Conservation (phyloP, 2,113 vertebrate species). For the Glareola pratincola region DNA sequence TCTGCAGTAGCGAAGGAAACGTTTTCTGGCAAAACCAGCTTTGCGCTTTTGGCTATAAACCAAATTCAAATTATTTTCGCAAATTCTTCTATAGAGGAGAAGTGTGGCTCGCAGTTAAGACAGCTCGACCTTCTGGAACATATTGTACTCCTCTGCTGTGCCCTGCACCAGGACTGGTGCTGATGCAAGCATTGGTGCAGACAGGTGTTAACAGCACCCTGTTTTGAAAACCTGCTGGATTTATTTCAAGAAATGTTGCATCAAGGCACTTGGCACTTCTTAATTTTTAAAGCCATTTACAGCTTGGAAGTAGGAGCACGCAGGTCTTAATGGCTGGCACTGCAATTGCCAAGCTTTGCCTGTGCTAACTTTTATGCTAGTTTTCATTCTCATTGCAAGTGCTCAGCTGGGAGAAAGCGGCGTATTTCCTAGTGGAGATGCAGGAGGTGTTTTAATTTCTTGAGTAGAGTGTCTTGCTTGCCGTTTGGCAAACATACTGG, state of each 20-base stretch:
- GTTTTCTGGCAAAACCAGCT: conserved; percentile 2
- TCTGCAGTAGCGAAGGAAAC: neutral
- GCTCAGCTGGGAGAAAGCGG: accelerated
- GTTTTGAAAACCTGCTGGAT: conserved; percentile 55
- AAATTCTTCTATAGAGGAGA: neutral
- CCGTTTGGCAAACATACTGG: neutral
- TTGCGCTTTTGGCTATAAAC: conserved; percentile 3
- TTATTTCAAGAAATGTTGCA: conserved; percentile 56
- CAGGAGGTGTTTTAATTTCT: neutral
- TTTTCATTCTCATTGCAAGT: neutral
- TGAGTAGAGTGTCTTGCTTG: neutral
- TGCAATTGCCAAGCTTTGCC: neutral
- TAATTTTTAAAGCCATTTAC: conserved; percentile 20
- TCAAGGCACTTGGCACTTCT: conserved; percentile 12
- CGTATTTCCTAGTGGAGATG: neutral
- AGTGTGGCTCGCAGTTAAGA: neutral
- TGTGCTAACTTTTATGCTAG: neutral
- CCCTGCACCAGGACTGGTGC: neutral
- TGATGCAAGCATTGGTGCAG: conserved; percentile 24
- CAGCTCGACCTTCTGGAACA: conserved; percentile 44
- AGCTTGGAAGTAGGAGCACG: neutral
- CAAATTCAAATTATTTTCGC: conserved; percentile 1
- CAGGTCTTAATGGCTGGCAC: neutral
- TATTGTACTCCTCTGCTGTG: neutral
- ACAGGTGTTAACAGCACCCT: conserved; percentile 59